A percentile compares a stretch with the other conserved stretches of the same genome.
Conservation (phyloP, 2,888 invertebrate genomes). For the Cephus rjabovi region DNA sequence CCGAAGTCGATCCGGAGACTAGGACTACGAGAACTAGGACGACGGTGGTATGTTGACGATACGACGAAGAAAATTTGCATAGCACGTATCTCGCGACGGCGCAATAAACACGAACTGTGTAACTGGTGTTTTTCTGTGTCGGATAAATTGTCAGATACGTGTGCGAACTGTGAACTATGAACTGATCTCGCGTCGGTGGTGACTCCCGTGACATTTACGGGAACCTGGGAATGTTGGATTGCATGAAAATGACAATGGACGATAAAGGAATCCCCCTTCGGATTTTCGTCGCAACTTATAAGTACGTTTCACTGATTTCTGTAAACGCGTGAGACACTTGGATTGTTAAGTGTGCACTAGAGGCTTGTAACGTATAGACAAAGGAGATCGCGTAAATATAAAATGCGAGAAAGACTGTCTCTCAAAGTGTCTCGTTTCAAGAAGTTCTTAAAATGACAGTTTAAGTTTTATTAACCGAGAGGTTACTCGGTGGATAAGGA, state of each 20-base stretch:
- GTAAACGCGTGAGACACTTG: background rate
- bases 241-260: background rate
- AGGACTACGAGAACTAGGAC: background rate
- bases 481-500: conserved; percentile 1
- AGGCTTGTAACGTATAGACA: background rate
- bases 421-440: background rate
- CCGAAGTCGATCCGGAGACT: background rate
- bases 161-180: background rate
- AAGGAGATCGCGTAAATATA: background rate
- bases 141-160: background rate
- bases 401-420: background rate
- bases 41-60: background rate
- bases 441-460: conserved; percentile 4
- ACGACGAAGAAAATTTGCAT: background rate
- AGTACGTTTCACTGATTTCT: background rate
- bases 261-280: background rate
- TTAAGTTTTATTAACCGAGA: background rate
- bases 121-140: background rate
- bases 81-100: background rate
- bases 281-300: background rate
- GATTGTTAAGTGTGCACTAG: background rate
- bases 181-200: background rate
- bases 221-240: background rate
- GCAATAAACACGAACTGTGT: background rate
- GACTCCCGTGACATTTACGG: background rate